Evolutionary conservation across 2,113 vertebrate genomes (phyloP).

Genomic region (Eleginops maclovinus): DNA sequence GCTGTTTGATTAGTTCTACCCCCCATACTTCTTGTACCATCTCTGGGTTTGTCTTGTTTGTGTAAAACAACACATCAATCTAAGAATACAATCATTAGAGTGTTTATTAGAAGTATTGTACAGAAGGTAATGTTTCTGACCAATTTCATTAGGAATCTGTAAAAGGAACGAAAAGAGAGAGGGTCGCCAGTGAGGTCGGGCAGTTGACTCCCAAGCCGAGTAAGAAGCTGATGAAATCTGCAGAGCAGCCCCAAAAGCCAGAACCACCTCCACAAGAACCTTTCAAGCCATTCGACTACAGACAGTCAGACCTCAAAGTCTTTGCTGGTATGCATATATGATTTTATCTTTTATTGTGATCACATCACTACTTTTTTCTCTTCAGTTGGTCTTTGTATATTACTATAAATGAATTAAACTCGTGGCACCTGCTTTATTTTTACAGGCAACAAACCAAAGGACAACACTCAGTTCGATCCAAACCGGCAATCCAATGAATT

Average conservation of each 20-base stretch:
- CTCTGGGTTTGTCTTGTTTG: background rate
- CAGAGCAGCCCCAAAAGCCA: constrained; percentile 72
- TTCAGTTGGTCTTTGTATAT: background rate
- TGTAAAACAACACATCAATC: background rate
- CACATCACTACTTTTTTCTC: background rate
- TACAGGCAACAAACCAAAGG: constrained; percentile 82
- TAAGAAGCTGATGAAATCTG: constrained; percentile 85
- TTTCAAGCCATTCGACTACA: constrained; percentile 95
- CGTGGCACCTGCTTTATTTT: background rate
- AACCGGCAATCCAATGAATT: constrained; percentile 76
- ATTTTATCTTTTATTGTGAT: background rate
- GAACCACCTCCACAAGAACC: constrained; percentile 57
- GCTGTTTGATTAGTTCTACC: background rate
- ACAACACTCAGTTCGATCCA: constrained; percentile 90
- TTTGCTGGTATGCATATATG: constrained; percentile 88
- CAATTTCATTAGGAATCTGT: constrained; percentile 74
- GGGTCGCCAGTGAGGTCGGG: constrained; percentile 73
- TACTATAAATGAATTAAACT: background rate
- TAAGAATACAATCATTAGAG: background rate
- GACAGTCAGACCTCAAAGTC: constrained; percentile 90
- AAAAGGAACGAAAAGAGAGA: constrained; percentile 88
- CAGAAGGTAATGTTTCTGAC: constrained; percentile 7
- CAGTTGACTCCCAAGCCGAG: constrained; percentile 81
- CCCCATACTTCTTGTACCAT: background rate
- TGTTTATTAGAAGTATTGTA: background rate